phyloP scores from a whole-genome alignment of 2,113 vertebrate genomes.

The Nannospalax galili region DNA sequence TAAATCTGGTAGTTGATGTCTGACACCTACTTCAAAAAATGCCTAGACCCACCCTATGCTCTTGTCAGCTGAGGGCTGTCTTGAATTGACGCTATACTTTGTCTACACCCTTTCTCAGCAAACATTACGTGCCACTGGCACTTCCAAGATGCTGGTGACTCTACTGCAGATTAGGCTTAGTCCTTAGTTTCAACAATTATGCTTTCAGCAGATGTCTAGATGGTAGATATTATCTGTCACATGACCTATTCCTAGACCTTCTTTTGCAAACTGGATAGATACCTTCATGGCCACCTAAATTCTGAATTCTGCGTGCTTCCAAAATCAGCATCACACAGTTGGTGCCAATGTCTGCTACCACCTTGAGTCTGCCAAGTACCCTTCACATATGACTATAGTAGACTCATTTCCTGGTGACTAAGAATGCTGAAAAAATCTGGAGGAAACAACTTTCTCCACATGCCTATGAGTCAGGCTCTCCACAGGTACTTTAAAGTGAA shows the following conservation, averaged over 20 bases:
- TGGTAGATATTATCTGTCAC: not conserved
- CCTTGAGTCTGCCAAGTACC: not conserved
- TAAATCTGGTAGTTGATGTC: not conserved
- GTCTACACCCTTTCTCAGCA: not conserved
- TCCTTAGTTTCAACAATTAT: not conserved
- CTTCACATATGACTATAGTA: not conserved
- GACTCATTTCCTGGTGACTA: not conserved
- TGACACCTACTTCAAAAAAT: not conserved
- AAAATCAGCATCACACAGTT: not conserved
- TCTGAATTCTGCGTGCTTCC: not conserved
- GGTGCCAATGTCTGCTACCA: not conserved
- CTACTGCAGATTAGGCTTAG: not conserved
- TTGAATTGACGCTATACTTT: not conserved
- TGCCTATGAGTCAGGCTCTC: too few relatives aligned
- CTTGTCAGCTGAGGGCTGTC: not conserved
- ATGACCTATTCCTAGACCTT: not conserved
- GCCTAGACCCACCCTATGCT: too few relatives aligned
- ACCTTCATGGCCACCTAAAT: too few relatives aligned
- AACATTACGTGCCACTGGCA: too few relatives aligned
- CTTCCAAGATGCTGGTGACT: not conserved
- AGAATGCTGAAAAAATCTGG: not conserved
- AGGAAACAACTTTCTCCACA: not conserved
- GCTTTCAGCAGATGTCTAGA: not conserved
- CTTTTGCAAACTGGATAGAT: not conserved
- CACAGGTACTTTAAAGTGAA: not conserved